Base-by-base conservation (phyloP, 1,140 invertebrate genomes). In the Papilio aristodemus region DNA sequence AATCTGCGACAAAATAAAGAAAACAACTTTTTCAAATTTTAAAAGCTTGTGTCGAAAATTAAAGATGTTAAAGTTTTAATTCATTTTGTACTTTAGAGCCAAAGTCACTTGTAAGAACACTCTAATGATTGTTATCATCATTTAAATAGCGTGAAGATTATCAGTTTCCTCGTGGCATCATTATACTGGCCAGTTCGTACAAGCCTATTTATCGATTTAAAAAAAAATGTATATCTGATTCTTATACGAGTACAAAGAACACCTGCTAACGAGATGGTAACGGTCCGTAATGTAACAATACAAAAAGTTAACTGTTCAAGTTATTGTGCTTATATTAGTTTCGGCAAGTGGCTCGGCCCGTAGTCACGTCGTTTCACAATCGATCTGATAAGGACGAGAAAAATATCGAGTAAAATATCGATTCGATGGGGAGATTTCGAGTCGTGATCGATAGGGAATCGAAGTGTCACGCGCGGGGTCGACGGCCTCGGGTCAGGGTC, bases 371-470 rank as follows among this genome's bases (percentile, higher is more conserved):
- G 79, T 72, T 71, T 70, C 76, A 71, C 72, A 75, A 81, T 73
- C 76, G 76, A 88, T 89, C 86, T 84, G 86, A 89, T 88, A 89
- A 88, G 77, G 79, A 78, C 74, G 73, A 85, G 79, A 84, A 90
- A 89, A 91, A 87, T 86, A 90, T 86, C 83, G 85, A 88, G 73
- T 77, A 78, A 83, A 83, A 75, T 83, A 83, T 81, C 80, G 80
- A 87, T 82, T 79, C 81, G 83, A 85, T 84, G 76, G 76, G 73
- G 74, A 85, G 86, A 88, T 89, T 77, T 78, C 74, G 71, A 77
- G 87, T 91, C 89, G 87, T 90, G 89, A 91, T 91, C 87, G 86
- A 90, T 90, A 85, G 85, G 84, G 81, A 83, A 88, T 86, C 86
- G 84, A 89, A 91, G 86, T 91, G 89, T 91, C 89, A 91, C 89